Base-by-base conservation (phyloP, 1,140 invertebrate genomes). In the Drosophila parvula region DNA sequence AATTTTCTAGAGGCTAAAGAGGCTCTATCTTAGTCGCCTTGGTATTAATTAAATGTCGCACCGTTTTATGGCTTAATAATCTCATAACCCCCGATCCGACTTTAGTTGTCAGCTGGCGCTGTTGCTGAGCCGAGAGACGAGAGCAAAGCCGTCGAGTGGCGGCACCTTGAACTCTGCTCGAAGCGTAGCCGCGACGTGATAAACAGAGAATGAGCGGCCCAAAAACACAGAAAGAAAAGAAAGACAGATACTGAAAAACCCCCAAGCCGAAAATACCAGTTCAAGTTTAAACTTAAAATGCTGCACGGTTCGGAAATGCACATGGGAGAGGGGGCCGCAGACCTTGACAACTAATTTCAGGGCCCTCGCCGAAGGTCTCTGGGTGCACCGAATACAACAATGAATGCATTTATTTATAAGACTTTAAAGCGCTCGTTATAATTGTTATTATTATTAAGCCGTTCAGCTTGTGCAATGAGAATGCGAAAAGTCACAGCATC, bases 261-360 rank as follows among this genome's bases (percentile, higher is more conserved):
- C 61, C 71, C 71, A 58, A 65, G 59, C 57, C 55, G 18, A 80
- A 86, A 81, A 84, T 84, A 78, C 74, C 84, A 88, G 84, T 88
- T 88, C 83, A 86, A 88, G 83, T 86, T 88, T 78, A 82, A 76
- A 74, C 67, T 77, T 73, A 36, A 71, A 76, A 76, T 77, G 43
- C 55, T 76, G 70, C 45, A 65, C 55, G 64, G 69, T 59, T 83
- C 84, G 68, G 77, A 89, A 89, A 89, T 89, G 83, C 84, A 86
- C 50, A 61, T 45, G 68, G 47, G 51, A 51, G 10, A 63, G 68
- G 65, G 44, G 50, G 43, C 14, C 14, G 32, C 12, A 38, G 74
- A 78, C 84, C 84, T 88, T 88, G 84, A 89, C 84, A 88, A 88
- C 80, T 81, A 79, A 78, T 80, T 88, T 88, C 84, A 88, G 84